Conservation (phyloP, 2,888 invertebrate genomes). For the Diogma glabrata region DNA sequence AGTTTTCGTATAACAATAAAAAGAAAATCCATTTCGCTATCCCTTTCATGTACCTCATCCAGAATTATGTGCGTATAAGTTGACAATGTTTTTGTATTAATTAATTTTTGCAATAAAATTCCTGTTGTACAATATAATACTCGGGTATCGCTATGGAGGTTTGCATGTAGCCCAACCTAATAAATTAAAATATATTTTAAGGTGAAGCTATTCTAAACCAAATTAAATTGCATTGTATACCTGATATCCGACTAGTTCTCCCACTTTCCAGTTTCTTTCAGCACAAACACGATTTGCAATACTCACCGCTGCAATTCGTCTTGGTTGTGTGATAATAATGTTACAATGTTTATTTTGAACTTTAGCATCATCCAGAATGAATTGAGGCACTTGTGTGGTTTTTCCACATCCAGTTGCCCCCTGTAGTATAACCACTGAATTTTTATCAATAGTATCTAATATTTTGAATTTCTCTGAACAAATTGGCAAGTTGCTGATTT, state of each 20-base stretch:
- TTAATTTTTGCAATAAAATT: slow-evolving; percentile 65
- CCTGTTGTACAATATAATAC: slow-evolving; percentile 84
- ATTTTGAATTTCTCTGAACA: slow-evolving; percentile 43
- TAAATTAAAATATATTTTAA: no score
- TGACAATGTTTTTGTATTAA: slow-evolving; percentile 55
- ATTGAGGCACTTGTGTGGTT: slow-evolving; percentile 82
- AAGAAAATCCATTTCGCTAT: slow-evolving; percentile 84
- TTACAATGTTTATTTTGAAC: slow-evolving; percentile 57
- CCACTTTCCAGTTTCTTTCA: slow-evolving; percentile 73
- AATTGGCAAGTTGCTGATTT: slow-evolving; percentile 26
- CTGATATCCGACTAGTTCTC: slow-evolving; percentile 81
- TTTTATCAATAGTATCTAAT: slow-evolving; percentile 43
- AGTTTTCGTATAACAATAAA: slow-evolving; percentile 71
- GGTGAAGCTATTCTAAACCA: no score
- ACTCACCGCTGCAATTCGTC: slow-evolving; percentile 85
- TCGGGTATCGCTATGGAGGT: slow-evolving; percentile 43
- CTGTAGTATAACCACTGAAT: slow-evolving; percentile 68
- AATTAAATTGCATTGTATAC: no score
- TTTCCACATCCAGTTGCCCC: slow-evolving; percentile 95
- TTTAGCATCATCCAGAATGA: slow-evolving; percentile 70
- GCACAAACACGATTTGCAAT: slow-evolving; percentile 73
- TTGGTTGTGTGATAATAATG: slow-evolving; percentile 86
- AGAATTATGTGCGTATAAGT: slow-evolving; percentile 81
- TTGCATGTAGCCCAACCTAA: slow-evolving; percentile 35
- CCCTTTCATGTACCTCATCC: slow-evolving; percentile 90